Evolutionary conservation across 2,113 vertebrate species (phyloP).

Genomic region (Hucho hucho): DNA sequence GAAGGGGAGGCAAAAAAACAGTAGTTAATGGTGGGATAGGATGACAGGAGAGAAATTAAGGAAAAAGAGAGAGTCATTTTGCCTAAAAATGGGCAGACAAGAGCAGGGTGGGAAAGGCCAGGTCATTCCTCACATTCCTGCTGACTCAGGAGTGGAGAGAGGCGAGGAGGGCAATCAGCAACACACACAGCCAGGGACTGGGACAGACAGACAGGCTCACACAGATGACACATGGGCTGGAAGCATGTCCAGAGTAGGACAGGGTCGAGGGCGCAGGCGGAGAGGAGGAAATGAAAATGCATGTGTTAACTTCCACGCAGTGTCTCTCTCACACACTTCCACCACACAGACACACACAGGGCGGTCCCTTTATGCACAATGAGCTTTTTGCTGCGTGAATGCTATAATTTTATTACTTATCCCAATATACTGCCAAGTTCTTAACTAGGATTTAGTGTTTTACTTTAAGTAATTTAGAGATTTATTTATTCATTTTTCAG

Average conservation of each 20-base stretch:
- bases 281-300: constrained; percentile 21
- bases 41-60: constrained; percentile 19
- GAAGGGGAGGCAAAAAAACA: not conserved
- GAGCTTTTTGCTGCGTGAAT: constrained; percentile 27
- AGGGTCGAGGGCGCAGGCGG: not conserved
- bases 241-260: not conserved
- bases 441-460: constrained; percentile 33
- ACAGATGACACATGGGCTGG: constrained; percentile 11
- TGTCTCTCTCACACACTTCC: constrained; percentile 6
- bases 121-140: constrained; percentile 75
- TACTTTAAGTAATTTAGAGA: constrained; percentile 21
- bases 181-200: constrained; percentile 15
- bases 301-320: constrained; percentile 12
- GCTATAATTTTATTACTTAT: constrained; percentile 40
- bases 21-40: not conserved
- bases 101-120: constrained; percentile 60
- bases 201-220: constrained; percentile 16
- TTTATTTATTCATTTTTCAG: constrained; percentile 17
- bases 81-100: constrained; percentile 73
- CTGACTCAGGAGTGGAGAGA: constrained; percentile 62
- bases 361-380: constrained; percentile 27
- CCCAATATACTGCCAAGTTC: constrained; percentile 39
- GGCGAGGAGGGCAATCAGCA: constrained; percentile 21
- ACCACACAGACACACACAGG: too few species aligned
- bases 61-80: constrained; percentile 29